Evolutionary conservation across 2,888 invertebrate genomes (phyloP).

Genomic region (Acronicta leporina): DNA sequence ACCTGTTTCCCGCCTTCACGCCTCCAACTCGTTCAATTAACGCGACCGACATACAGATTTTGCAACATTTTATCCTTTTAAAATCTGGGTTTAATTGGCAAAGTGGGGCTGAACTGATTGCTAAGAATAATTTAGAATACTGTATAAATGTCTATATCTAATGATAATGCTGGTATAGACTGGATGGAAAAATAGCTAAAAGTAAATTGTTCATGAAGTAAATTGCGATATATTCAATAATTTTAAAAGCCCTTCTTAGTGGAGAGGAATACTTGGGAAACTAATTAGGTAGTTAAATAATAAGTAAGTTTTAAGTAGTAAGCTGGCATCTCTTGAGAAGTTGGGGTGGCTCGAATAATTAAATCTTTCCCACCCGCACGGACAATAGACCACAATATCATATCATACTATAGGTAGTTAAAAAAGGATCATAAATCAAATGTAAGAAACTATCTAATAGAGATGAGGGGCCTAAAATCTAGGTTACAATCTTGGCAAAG

Average conservation of each 20-base stretch:
- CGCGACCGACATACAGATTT: constrained; percentile 30
- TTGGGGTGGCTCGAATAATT: no score
- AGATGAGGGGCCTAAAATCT: constrained; percentile 10
- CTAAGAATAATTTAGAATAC: neutral
- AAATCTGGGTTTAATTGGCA: constrained; percentile 19
- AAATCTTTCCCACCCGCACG: no score
- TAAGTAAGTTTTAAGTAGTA: no score
- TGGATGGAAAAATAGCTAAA: no score
- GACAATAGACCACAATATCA: no score
- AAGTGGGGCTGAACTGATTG: neutral
- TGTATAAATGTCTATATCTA: no score
- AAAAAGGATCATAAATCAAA: constrained; percentile 1
- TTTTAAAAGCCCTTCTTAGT: no score
- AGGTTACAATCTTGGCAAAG: constrained; percentile 21
- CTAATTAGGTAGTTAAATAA: neutral
- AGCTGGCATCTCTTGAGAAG: no score
- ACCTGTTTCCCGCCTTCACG: constrained; percentile 49
- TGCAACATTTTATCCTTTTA: constrained; percentile 22
- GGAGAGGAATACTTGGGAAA: neutral
- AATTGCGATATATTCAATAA: no score
- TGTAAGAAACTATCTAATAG: neutral
- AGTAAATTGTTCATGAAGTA: no score
- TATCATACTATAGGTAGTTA: neutral
- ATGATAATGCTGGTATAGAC: no score
- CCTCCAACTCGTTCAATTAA: constrained; percentile 39